These are phyloP conservation scores for Paramisgurnus dabryanus DNA, from an alignment of 2,113 vertebrate species.

Conservation along the genomic window DNA sequence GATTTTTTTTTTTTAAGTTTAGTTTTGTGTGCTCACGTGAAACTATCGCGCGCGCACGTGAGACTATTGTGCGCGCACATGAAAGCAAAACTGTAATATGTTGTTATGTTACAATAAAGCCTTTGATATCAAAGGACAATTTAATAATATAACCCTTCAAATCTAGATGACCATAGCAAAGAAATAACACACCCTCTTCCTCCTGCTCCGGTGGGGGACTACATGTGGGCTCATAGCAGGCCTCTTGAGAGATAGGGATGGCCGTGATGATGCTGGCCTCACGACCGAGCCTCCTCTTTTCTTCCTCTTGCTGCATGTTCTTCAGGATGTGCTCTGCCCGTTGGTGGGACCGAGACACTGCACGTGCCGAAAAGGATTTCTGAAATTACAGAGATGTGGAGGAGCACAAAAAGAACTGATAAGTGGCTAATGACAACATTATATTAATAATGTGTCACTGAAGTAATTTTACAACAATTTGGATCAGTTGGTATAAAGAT, in stretches of 20 bases:
- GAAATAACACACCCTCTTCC: constrained; percentile 87
- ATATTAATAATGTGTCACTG: too few species aligned
- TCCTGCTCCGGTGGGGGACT: constrained; percentile 93
- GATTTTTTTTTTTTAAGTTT: too few species aligned
- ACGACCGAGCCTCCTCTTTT: constrained; percentile 91
- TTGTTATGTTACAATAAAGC: background rate
- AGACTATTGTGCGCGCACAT: too few species aligned
- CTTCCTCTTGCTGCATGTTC: constrained; percentile 97
- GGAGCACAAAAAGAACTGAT: constrained; percentile 27
- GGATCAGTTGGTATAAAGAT: too few species aligned
- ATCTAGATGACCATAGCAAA: background rate
- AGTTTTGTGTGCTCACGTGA: too few species aligned
- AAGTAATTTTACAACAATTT: too few species aligned
- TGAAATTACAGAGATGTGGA: constrained; percentile 55
- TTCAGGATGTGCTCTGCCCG: constrained; percentile 97
- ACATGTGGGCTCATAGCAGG: constrained; percentile 94
- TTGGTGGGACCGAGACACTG: constrained; percentile 96
- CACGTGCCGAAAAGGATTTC: constrained; percentile 98
- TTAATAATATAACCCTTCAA: background rate
- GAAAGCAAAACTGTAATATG: too few species aligned
- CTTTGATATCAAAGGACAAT: background rate
- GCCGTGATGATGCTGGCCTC: constrained; percentile 98
- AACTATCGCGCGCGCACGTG: too few species aligned
- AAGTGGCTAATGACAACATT: background rate
- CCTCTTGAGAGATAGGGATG: constrained; percentile 95